phyloP scores from a whole-genome alignment of 2,113 vertebrate species.

The Gambusia affinis region DNA sequence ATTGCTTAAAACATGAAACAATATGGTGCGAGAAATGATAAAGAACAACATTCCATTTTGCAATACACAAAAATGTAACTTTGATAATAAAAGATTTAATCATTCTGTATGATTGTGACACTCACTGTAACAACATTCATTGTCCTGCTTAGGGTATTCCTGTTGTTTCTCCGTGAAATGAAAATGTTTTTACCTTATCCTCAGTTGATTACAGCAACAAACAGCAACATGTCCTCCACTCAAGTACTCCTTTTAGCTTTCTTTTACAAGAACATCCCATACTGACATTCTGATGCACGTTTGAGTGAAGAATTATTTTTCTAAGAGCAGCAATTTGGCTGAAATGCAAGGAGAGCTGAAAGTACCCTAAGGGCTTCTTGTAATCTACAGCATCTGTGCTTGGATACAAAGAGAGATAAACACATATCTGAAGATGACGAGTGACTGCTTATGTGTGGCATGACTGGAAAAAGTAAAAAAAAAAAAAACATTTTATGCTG shows the following conservation, averaged over 20 bases:
- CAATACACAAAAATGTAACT: too few species aligned
- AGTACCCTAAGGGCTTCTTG: constrained; percentile 15
- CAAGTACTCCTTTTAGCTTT: neutral
- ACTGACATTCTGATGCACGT: neutral
- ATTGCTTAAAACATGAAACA: too few species aligned
- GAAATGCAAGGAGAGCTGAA: constrained; percentile 21
- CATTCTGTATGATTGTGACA: neutral
- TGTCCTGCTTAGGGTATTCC: too few species aligned
- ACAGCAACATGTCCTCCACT: neutral
- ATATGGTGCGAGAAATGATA: too few species aligned
- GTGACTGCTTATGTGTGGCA: neutral
- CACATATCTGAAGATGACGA: constrained; percentile 10
- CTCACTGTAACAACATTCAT: neutral
- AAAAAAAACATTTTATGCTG: neutral
- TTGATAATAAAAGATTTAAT: neutral
- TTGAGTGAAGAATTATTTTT: neutral
- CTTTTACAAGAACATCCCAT: constrained; percentile 1
- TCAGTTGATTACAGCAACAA: neutral
- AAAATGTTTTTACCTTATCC: neutral
- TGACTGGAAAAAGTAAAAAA: constrained; percentile 2
- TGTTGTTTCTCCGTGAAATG: neutral
- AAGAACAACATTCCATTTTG: too few species aligned
- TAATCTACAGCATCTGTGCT: constrained; percentile 22
- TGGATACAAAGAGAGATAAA: constrained; percentile 14
- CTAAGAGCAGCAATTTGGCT: constrained; percentile 16